phyloP scores from a whole-genome alignment of 2,797 vertebrate species.

The Chiloscyllium punctatum region DNA sequence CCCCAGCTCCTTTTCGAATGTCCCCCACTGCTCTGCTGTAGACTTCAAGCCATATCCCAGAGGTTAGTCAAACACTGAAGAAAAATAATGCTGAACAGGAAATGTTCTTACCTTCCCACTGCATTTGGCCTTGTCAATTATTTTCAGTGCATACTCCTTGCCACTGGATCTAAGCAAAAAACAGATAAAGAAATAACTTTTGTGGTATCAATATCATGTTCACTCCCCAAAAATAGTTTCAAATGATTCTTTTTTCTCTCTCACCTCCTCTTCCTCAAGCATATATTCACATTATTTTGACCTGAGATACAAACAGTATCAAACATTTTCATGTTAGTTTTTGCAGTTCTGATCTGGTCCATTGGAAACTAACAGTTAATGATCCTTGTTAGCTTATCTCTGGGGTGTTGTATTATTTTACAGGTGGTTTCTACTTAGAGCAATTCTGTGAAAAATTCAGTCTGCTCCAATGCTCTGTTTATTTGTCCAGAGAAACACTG shows the following conservation, averaged over 20 bases:
- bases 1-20: too few species aligned
- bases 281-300: not conserved
- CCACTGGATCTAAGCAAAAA: constrained; percentile 70
- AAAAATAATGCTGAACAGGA: constrained; percentile 15
- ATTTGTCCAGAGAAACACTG: not conserved
- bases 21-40: too few species aligned
- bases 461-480: not conserved
- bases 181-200: constrained; percentile 37
- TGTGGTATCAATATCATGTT: constrained; percentile 37
- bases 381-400: not conserved
- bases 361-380: not conserved
- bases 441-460: not conserved
- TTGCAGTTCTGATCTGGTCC: not conserved
- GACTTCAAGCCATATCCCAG: not conserved
- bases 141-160: constrained; percentile 93
- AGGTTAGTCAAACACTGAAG: not conserved
- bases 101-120: constrained; percentile 82
- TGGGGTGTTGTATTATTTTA: not conserved
- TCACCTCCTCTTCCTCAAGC: not conserved
- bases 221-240: not conserved
- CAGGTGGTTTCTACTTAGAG: not conserved
- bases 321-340: not conserved
- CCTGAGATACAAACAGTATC: not conserved
- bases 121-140: constrained; percentile 95
- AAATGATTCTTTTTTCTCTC: not conserved